Base-by-base conservation (phyloP, 1,140 invertebrate genomes). In the Drosophila kurseongensis region DNA sequence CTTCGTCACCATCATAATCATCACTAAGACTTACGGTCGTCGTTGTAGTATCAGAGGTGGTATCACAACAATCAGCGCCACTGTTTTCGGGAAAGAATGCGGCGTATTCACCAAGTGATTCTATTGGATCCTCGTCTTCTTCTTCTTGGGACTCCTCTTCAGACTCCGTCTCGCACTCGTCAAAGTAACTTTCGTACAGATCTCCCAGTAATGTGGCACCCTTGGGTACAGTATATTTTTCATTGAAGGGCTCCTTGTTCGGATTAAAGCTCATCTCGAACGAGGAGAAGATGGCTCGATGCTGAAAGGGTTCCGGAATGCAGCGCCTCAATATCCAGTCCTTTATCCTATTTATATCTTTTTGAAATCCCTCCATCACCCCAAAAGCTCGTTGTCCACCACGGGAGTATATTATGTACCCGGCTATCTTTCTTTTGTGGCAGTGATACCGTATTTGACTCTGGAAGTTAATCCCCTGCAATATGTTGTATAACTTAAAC, bases 201-300 rank as follows among this genome's bases (percentile, higher is more conserved):
- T 60, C 45, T 9, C 5, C 6, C 2, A 36, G 10, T 6, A 6
- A 14, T 7, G 12, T 38, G 0, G 7, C 0, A 6, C 9, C 13
- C 1, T 13, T 2, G 2, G 7, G 14, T 0, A 16, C 1, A 4
- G 3, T n/a, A 0, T 18, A 0, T 2, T 18, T 27, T 4, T 12
- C 2, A 12, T 52, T 5, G 18, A 52, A 52, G 0, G 0, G 2
- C 4, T 16, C 6, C 18, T 5, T 16, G 32, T 12, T n/a, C 50
- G 32, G 14, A 12, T 36, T 52, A 10, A 29, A n/a, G 36, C 16
- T 10, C 4, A 14, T 2, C 5, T 9, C 27, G 18, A 10, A 9
- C 10, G 5, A 14, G 2, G 14, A 40, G 13, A 55, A 55, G 1
- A 2, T 5, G 8, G n/a, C 4, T 16, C 48, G 50, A 7, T 12